Base-by-base conservation (phyloP, 1,140 invertebrate species). In the Octopus sinensis region DNA sequence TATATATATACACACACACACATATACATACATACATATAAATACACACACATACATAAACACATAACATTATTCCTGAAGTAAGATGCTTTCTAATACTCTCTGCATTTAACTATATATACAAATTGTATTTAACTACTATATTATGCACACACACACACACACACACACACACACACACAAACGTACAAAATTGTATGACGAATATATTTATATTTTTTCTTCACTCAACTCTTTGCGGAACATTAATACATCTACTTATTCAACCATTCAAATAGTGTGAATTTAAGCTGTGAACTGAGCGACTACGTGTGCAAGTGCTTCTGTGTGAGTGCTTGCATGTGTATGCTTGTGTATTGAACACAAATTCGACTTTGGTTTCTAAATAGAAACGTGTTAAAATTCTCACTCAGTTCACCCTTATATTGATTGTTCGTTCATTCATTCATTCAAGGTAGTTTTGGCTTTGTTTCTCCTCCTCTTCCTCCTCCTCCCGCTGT, bases 21-120 rank as follows among this genome's bases (percentile, higher is more conserved):
- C 30, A 43, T 43, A 43, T 3, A 43, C 30, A 43, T 43, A 43
- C 30, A 43, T 43, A 43, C 30, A 43, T 3, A 43, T 43, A 43
- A 43, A 43, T 43, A 43, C 30, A 43, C 30, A 43, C 30, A 43
- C 30, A 43, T 43, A 43, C 30, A 0, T 0, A 43, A 43, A 43
- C 30, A 23, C 23, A 23, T 23, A 43, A 43, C 30, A 43, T 43
- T 84, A 81, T 79, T 78, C 75, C 76, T 82, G 79, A 84, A 54
- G 54, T 62, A 82, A 81, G 79, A 79, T 79, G 79, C 79, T 76
- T 79, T 84, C 54, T 79, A 78, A 82, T 80, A 82, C 83, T 82
- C 77, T 76, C 56, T 71, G 62, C 51, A 43, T 9, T 13, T 23
- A 77, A 56, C 7, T 71, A 75, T 52, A n/a, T 51, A 53, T 6